Base-by-base conservation (phyloP, 2,113 vertebrate genomes). In the Mobula hypostoma region DNA sequence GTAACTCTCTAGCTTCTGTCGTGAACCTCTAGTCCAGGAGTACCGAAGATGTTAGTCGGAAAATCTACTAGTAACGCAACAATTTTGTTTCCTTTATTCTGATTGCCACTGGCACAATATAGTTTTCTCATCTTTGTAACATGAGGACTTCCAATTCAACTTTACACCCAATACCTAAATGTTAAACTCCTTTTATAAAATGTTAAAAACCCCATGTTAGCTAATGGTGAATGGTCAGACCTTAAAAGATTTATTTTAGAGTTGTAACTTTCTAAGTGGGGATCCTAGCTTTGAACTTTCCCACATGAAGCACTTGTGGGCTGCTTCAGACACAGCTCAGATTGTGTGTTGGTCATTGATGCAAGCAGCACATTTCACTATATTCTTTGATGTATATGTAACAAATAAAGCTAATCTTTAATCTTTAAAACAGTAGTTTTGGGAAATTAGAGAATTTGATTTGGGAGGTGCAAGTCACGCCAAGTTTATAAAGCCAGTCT, bases 11-110 rank as follows among this genome's bases (percentile, higher is more conserved):
- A 24, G 36, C 90, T 93, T 72, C 40, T 29, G 21, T 12, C 11
- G 11, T 93, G 91, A 5, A 74, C 68, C 91, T 40, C 36, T n/a
- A 14, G 70, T 48, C 40, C 91, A 93, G 70, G 24, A 19, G 14
- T 5, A 5, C 70, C 48, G 70, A 48, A 56, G 36, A 93, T 93
- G 91, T 48, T 70, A 56, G 68, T 4, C 70, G 21, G 48, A 93
- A 93, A 40, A 56, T 74, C 66, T 93, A 24, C 48, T 11, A 40
- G 91, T 93, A 36, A 93, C 32, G 40, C 74, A 93, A 93, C 74
- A 8, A 29, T 56, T 74, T 11, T 48, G 56, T 24, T 74, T 3
- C 3, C 72, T 56, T 32, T 27, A 70, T 29, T 19, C 68, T 74
- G 11, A 93, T 76, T 17, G 29, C 11, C 14, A 70, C 48, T 56